Percentiles rank a stretch among this genome's conserved stretches.
These are phyloP conservation scores for Dromas ardeola DNA, from an alignment of 2,113 vertebrate species.

Conservation along the genomic window DNA sequence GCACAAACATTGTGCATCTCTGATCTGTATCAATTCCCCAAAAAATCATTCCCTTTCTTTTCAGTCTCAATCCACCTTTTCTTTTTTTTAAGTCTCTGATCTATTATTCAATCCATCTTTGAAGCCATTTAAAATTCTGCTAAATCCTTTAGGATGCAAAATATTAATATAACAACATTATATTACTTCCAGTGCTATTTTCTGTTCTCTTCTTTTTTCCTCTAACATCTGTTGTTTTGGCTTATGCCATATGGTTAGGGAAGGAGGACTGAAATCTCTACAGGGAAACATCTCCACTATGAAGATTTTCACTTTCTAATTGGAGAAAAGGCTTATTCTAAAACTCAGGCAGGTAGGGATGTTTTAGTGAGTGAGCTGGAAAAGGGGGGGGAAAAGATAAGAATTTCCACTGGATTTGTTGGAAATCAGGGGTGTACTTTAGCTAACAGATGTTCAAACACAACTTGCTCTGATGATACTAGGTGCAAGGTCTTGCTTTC, in stretches of 20 bases:
- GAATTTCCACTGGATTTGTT: background rate
- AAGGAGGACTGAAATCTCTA: background rate
- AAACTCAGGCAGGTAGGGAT: background rate
- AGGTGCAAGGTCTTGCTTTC: background rate
- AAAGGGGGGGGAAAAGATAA: background rate
- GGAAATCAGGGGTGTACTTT: background rate
- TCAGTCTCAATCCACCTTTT: background rate
- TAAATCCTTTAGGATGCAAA: conserved; percentile 2
- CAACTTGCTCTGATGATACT: background rate
- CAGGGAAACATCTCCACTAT: background rate
- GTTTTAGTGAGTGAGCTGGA: background rate
- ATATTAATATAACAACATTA: background rate
- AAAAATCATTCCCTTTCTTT: background rate
- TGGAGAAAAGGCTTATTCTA: background rate
- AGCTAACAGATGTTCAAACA: background rate
- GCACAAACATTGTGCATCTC: background rate
- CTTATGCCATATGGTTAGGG: background rate
- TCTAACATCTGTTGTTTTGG: conserved; percentile 11
- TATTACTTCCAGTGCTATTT: conserved; percentile 29
- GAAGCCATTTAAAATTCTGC: conserved; percentile 2
- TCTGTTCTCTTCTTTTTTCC: background rate
- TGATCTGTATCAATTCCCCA: background rate
- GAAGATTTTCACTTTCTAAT: background rate
- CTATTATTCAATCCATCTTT: background rate
- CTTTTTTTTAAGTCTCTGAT: conserved; percentile 8